These are phyloP conservation scores for Clepsis dumicolana DNA, from an alignment of 2,888 invertebrate genomes.

Conservation along the genomic window DNA sequence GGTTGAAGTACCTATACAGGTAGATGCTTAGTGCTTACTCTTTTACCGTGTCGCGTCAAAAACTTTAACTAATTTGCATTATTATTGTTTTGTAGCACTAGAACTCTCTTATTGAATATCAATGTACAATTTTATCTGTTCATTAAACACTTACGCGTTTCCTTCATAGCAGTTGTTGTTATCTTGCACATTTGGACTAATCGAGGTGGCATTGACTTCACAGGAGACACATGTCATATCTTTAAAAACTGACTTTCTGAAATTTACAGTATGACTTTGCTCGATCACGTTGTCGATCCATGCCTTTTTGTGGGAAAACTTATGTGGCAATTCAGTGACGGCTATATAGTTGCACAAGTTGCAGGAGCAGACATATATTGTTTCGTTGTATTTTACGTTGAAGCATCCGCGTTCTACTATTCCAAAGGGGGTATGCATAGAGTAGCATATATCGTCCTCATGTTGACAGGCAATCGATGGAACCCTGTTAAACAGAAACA, in stretches of 20 bases:
- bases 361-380: constrained; percentile 72
- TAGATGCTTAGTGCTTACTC: no score
- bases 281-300: constrained; percentile 74
- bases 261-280: constrained; percentile 63
- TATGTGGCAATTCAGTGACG: constrained; percentile 70
- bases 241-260: constrained; percentile 67
- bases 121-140: background rate
- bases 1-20: no score
- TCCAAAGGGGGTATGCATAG: constrained; percentile 76
- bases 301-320: constrained; percentile 63
- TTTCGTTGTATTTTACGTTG: constrained; percentile 64
- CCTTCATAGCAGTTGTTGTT: constrained; percentile 69
- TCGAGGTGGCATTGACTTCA: constrained; percentile 64
- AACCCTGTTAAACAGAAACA: constrained; percentile 59
- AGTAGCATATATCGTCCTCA: constrained; percentile 69
- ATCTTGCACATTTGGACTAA: constrained; percentile 51
- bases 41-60: no score
- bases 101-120: no score
- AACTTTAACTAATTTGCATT: no score
- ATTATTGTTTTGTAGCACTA: no score
- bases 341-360: constrained; percentile 76
- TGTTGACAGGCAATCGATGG: constrained; percentile 61
- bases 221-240: constrained; percentile 74
- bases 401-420: constrained; percentile 73
- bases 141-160: constrained; percentile 62